phyloP scores from a whole-genome alignment of 1,140 invertebrate genomes.

The Conopomorpha cramerella region DNA sequence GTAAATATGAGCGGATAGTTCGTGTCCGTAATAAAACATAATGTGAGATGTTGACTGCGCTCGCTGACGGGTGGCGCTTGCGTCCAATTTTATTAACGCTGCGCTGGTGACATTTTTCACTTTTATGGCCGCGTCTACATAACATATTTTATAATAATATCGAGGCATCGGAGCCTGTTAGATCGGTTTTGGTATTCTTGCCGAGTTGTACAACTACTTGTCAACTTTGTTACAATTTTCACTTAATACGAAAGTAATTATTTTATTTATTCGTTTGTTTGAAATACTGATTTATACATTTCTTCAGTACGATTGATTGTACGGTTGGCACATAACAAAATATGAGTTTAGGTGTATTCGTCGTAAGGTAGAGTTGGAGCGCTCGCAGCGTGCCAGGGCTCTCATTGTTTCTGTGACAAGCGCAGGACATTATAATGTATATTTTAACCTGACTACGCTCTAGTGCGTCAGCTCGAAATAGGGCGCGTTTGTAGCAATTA shows the following conservation, averaged over 20 bases:
- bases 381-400: constrained; percentile 10
- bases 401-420: constrained; percentile 11
- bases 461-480: constrained; percentile 45
- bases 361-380: constrained; percentile 6
- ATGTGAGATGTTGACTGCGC: constrained; percentile 12
- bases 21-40: constrained; percentile 12
- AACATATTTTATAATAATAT: too few species aligned
- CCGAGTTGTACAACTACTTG: too few species aligned
- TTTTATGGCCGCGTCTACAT: constrained; percentile 6
- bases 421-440: constrained; percentile 38
- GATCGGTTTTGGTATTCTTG: too few species aligned
- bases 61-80: constrained; percentile 10
- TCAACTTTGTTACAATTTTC: too few species aligned
- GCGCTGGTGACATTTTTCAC: constrained; percentile 10
- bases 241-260: too few species aligned
- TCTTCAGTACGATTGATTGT: too few species aligned
- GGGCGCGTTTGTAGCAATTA: constrained; percentile 55
- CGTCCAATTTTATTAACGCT: constrained; percentile 11
- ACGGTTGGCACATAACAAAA: too few species aligned
- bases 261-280: too few species aligned
- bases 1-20: constrained; percentile 19
- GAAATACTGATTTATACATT: too few species aligned
- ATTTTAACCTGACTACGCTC: constrained; percentile 52
- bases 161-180: too few species aligned
- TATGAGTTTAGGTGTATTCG: too few species aligned